A percentile compares a stretch with the other conserved stretches of the same genome.
Conservation (phyloP, 2,888 invertebrate species). For the Limnephilus lunatus region DNA sequence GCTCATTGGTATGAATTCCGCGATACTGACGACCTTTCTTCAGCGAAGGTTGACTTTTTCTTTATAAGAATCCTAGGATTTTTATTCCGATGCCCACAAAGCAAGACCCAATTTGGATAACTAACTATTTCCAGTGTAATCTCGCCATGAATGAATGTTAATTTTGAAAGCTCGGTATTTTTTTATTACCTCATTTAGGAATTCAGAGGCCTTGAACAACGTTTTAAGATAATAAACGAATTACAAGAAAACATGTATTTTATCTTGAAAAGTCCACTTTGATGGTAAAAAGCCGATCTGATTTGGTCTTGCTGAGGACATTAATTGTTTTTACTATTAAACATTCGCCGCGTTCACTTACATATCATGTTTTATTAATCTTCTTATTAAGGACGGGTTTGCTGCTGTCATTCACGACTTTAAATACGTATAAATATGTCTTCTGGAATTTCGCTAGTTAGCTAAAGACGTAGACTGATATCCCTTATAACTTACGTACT, state of each 20-base stretch:
- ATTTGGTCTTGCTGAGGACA: background rate
- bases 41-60: conserved; percentile 2
- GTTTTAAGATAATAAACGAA: background rate
- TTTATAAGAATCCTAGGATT: conserved; percentile 10
- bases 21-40: conserved; percentile 23
- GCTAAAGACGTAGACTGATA: background rate
- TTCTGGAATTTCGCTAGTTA: conserved; percentile 5
- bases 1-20: conserved; percentile 46
- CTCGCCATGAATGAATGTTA: conserved; percentile 22
- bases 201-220: background rate
- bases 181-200: background rate
- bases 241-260: background rate
- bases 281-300: background rate
- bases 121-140: background rate
- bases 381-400: background rate
- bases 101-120: background rate
- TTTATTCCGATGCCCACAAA: conserved; percentile 13
- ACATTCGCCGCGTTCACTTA: background rate
- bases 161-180: conserved; percentile 20
- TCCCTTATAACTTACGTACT: background rate
- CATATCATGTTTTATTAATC: conserved; percentile 5
- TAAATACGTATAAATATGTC: background rate
- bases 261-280: background rate
- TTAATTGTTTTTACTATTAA: background rate
- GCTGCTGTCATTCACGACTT: background rate